Base-by-base conservation (phyloP, 53 echinoderm and acorn worm genomes). In the Glandiceps talaboti region DNA sequence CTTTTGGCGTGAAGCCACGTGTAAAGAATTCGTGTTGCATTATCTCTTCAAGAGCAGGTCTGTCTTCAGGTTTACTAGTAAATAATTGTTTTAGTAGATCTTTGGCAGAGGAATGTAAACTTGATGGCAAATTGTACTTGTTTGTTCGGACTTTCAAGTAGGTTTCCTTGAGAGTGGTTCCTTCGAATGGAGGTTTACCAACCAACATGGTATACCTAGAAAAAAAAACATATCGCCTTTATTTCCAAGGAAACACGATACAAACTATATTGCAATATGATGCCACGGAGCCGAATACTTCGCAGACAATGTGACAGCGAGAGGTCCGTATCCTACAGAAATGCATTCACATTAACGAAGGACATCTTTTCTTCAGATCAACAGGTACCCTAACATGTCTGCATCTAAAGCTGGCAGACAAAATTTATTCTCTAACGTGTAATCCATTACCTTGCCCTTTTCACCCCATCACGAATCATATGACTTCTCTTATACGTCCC, bases 141-240 rank as follows among this genome's bases (percentile, higher is more conserved):
- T 93, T 97, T 79, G 90, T 86, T 75, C 92, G 92, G 83, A 97
- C 92, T 29, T 93, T 86, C n/a, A 90, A 87, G 84, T 97, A 97
- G 6, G 97, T 97, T 74, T 97, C 97, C 80, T 93, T 92, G 30
- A 97, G 82, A 25, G 93, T 93, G 26, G 87, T 89, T 30, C 92
- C 92, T 33, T 97, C 97, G 84, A 97, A 97, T 14, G 97, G 97
- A 20, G 97, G 97, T 31, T 90, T 86, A 0, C 97, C 97, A 1
- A 97, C 97, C 32, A 97, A 75, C 97, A 97, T 97, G 72, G 97
- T 97, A 89, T 89, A 97, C 82, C 97, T 94, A 82, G 12, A 79
- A 45, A 29, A 14, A n/a, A 12, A 1, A 20, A 26, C 26, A 73
- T 20, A 73, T n/a, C n/a, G n/a, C n/a, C n/a, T n/a, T n/a, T 73